Evolutionary conservation across 2,797 vertebrate species (phyloP), one percentile per base, ranked within the genome.

Genomic region (Dendrocincla tyrannina): DNA sequence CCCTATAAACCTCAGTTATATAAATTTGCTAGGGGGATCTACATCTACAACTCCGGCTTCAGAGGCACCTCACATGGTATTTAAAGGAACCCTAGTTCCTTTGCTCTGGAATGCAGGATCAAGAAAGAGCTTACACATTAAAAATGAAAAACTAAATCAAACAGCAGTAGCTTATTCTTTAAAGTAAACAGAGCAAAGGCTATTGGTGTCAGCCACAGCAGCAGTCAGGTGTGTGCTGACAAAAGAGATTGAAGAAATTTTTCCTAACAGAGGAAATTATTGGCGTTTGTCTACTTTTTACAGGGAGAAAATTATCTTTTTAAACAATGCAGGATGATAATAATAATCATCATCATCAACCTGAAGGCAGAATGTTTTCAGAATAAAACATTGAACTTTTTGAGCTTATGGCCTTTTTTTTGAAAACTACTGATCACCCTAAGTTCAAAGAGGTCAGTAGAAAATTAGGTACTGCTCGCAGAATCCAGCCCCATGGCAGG

Each of bases 111-210:
- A 91, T 69, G 53, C 35, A 89, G 64, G 63, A 88, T 81, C 84
- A 91, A 91, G 93, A 86, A 85, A 88, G 67, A 35, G 80, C 77
- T 96, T 96, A 90, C 9, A 24, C 49, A 80, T 88, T 91, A 95
- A 93, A 96, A 95, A 94, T 6, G n/a, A 94, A 93, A 93, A 93
- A 81, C 90, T 80, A 89, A 95, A 94, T 87, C 90, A 93, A 97
- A 94, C 59, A 95, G 89, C 74, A 90, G 88, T 52, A 68, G 78
- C 91, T 95, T 87, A 64, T 97, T 97, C 92, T 97, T 97, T 86
- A 92, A 93, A 93, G 94, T 88, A 95, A 97, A 96, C 93, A 95
- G 96, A 96, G 81, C 95, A 94, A 94, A 96, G 96, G 96, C 91
- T 91, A 55, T 81, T 0, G 0, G 62, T 56, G 78, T 92, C 89